Evolutionary conservation across 2,113 vertebrate species (phyloP).

Genomic region (Corydoras maculifer): DNA sequence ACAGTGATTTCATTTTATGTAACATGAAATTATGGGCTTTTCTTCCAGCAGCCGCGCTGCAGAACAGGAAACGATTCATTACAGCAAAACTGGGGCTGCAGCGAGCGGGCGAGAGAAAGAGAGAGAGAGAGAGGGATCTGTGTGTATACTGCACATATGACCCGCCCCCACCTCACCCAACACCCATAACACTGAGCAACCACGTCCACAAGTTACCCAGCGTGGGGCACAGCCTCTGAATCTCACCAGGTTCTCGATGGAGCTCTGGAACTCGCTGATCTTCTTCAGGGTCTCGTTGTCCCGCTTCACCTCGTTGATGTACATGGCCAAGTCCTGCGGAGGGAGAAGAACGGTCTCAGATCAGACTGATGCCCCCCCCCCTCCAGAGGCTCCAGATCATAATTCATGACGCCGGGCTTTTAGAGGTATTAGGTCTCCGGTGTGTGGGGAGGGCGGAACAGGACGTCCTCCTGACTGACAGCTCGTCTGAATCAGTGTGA

Average conservation of each 20-base stretch:
- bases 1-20: conserved; percentile 16
- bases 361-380: not conserved
- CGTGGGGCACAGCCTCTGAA: not conserved
- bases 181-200: no score
- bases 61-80: conserved; percentile 36
- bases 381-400: not conserved
- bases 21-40: conserved; percentile 14
- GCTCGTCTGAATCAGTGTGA: not conserved
- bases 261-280: conserved; percentile 94
- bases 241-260: conserved; percentile 93
- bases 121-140: no score
- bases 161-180: no score
- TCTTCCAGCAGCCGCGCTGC: conserved; percentile 20
- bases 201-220: no score
- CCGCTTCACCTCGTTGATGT: conserved; percentile 96
- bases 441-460: not conserved
- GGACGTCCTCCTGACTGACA: not conserved
- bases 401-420: not conserved
- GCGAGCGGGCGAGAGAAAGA: not conserved
- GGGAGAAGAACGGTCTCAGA: not conserved
- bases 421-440: not conserved
- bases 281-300: conserved; percentile 98
- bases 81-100: conserved; percentile 1
- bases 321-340: conserved; percentile 94
- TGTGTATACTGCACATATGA: no score